Evolutionary conservation across 1,140 invertebrate genomes (phyloP).

Genomic region (Oscheius sp.): DNA sequence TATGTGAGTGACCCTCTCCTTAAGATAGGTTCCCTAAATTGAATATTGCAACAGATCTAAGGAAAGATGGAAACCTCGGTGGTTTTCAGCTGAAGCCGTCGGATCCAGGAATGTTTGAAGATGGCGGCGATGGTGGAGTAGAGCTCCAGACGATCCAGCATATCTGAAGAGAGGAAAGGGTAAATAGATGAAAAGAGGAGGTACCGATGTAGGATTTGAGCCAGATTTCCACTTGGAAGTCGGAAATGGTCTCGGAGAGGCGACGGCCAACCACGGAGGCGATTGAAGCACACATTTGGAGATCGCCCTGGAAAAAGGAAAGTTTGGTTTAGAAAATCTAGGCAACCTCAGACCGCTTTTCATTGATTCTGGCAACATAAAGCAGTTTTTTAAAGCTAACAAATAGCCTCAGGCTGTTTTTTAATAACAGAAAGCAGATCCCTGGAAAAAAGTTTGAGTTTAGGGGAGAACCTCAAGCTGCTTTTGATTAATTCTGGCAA

Average conservation of each 20-base stretch:
- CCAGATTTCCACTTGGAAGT: slow-evolving; percentile 7
- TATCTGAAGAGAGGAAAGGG: background rate
- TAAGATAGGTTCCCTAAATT: no score
- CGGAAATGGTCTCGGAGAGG: background rate
- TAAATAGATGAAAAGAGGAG: no score
- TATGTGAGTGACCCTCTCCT: background rate
- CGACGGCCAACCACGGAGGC: slow-evolving; percentile 5
- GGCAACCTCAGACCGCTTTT: no score
- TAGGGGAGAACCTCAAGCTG: no score
- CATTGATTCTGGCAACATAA: no score
- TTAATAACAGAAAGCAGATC: no score
- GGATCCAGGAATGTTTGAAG: background rate
- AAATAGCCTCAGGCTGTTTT: no score
- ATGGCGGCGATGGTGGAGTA: background rate
- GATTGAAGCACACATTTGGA: slow-evolving; percentile 22
- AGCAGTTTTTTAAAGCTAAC: no score
- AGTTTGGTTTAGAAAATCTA: no score
- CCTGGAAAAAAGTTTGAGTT: no score
- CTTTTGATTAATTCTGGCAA: no score
- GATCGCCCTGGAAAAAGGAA: slow-evolving; percentile 14
- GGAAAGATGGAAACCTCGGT: slow-evolving; percentile 1
- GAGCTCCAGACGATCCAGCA: slow-evolving; percentile 10
- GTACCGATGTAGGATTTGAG: slow-evolving; percentile 15
- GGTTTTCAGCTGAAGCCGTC: background rate
- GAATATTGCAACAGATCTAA: no score